Conservation (phyloP, 1,140 invertebrate genomes). For the Spodoptera litura region DNA sequence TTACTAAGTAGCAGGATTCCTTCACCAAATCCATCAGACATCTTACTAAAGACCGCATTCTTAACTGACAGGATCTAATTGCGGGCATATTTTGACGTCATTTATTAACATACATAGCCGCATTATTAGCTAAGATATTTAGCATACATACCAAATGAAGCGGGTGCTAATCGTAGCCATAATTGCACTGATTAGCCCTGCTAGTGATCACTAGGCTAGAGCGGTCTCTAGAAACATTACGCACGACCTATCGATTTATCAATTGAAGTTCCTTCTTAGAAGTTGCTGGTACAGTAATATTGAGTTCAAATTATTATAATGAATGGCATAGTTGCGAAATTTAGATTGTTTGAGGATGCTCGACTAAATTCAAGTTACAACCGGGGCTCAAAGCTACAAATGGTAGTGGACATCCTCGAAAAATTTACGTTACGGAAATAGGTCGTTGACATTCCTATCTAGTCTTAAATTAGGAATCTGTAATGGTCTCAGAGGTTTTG, state of each 20-base stretch:
- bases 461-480: too few relatives aligned
- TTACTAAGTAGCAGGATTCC: neutral
- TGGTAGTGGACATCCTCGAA: too few relatives aligned
- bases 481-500: too few relatives aligned
- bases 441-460: too few relatives aligned
- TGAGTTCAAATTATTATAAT: too few relatives aligned
- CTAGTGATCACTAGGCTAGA: conserved; percentile 17
- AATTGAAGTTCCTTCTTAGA: too few relatives aligned
- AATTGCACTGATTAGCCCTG: conserved; percentile 18
- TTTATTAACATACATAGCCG: conserved; percentile 27
- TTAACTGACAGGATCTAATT: conserved; percentile 30
- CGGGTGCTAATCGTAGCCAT: conserved; percentile 29
- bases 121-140: conserved; percentile 35
- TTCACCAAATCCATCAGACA: neutral
- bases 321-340: too few relatives aligned
- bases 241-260: conserved; percentile 1
- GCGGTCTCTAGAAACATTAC: neutral
- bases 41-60: conserved; percentile 14
- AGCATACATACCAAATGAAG: conserved; percentile 37
- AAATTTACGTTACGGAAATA: too few relatives aligned
- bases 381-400: too few relatives aligned
- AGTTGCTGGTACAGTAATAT: too few relatives aligned
- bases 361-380: too few relatives aligned
- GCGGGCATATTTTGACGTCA: conserved; percentile 27
- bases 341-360: too few relatives aligned